A percentile compares a stretch with the other conserved stretches of the same genome.
Conservation (phyloP, 2,797 vertebrate genomes). For the Gymnothorax reevesii region DNA sequence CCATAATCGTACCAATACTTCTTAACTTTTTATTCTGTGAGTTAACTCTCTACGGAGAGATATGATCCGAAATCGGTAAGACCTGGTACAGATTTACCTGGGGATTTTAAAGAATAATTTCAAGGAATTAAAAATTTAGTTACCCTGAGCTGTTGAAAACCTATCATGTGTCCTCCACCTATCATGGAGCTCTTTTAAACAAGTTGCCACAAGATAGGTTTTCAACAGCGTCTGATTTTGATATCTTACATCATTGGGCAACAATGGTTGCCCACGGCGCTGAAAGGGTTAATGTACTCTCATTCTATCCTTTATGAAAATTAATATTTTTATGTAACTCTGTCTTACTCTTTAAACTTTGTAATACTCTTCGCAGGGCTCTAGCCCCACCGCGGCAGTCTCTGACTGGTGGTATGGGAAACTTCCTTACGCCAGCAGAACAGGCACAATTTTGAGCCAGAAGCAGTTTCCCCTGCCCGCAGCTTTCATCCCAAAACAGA, state of each 20-base stretch:
- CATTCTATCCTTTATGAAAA: background rate
- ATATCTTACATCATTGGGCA: too few species aligned
- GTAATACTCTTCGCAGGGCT: conserved; percentile 28
- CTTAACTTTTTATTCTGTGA: background rate
- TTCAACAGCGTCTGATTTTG: too few species aligned
- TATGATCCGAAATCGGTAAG: background rate
- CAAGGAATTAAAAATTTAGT: too few species aligned
- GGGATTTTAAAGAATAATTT: background rate
- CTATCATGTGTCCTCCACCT: too few species aligned
- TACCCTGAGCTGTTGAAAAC: too few species aligned
- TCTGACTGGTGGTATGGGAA: conserved; percentile 41
- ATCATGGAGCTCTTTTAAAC: too few species aligned
- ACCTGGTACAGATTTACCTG: background rate
- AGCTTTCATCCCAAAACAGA: conserved; percentile 60
- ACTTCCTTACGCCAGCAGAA: conserved; percentile 55
- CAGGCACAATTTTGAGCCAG: conserved; percentile 34
- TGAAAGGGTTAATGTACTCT: background rate
- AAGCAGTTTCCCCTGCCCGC: conserved; percentile 55
- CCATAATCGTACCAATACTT: background rate
- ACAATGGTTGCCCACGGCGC: too few species aligned
- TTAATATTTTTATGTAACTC: background rate
- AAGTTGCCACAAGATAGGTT: too few species aligned
- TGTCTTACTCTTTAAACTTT: background rate
- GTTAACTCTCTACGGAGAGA: background rate
- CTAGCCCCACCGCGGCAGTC: conserved; percentile 38